phyloP scores from a whole-genome alignment of 2,113 vertebrate genomes.

The Odontophorus gujanensis region DNA sequence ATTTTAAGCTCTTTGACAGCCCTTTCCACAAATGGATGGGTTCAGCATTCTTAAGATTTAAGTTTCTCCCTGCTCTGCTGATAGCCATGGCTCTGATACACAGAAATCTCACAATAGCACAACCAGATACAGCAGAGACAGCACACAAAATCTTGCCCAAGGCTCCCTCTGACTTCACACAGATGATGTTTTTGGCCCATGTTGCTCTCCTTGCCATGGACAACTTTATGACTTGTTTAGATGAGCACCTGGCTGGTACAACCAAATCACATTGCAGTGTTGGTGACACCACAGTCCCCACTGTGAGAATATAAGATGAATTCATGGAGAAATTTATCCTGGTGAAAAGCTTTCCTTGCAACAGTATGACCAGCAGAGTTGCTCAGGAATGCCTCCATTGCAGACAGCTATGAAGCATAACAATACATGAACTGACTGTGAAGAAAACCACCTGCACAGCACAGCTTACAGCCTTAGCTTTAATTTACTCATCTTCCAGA shows the following conservation, averaged over 20 bases:
- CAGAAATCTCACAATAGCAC: background rate
- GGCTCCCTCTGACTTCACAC: background rate
- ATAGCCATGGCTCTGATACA: background rate
- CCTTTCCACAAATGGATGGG: background rate
- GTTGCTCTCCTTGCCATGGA: background rate
- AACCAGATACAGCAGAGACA: background rate
- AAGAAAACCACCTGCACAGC: background rate
- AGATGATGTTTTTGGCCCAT: no score
- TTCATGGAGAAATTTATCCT: background rate
- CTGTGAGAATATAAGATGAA: background rate
- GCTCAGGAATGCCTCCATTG: background rate
- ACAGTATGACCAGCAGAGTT: background rate
- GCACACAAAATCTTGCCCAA: background rate
- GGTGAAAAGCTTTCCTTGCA: background rate
- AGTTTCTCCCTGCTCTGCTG: background rate
- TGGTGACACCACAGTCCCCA: background rate
- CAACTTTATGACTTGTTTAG: background rate
- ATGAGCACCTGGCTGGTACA: background rate
- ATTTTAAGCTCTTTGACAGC: background rate
- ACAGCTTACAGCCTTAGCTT: background rate
- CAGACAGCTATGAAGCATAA: background rate
- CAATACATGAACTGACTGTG: background rate
- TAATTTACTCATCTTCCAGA: conserved; percentile 27
- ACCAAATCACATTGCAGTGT: background rate
- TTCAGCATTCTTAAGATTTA: background rate